Evolutionary conservation across 1,140 invertebrate genomes (phyloP).

Genomic region (Drosophila littoralis): DNA sequence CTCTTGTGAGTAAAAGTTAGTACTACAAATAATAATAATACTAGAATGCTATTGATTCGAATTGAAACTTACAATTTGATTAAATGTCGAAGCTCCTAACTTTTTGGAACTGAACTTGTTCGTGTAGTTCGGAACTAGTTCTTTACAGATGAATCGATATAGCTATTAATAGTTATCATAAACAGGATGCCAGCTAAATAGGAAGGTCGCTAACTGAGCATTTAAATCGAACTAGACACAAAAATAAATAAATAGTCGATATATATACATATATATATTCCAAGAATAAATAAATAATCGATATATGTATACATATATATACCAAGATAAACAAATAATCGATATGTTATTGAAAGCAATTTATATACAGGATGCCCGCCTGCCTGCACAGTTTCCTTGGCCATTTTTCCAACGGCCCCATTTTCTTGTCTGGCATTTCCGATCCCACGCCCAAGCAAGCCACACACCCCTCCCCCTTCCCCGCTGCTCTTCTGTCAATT

Average conservation of each 20-base stretch:
- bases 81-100: too few relatives aligned
- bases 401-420: slow-evolving; percentile 19
- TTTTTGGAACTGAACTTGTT: too few relatives aligned
- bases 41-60: too few relatives aligned
- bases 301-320: background rate
- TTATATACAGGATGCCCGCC: slow-evolving; percentile 6
- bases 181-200: too few relatives aligned
- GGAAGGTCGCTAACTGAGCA: too few relatives aligned
- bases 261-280: background rate
- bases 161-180: too few relatives aligned
- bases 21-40: too few relatives aligned
- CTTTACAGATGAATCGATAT: too few relatives aligned
- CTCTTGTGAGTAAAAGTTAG: too few relatives aligned
- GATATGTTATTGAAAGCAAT: slow-evolving; percentile 2
- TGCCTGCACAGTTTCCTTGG: slow-evolving; percentile 6
- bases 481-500: slow-evolving; percentile 5
- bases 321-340: background rate
- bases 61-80: too few relatives aligned
- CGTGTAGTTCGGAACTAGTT: too few relatives aligned
- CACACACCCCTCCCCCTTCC: slow-evolving; percentile 4
- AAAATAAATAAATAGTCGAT: background rate
- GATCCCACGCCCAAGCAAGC: slow-evolving; percentile 64
- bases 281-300: background rate
- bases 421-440: slow-evolving; percentile 64
- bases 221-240: too few relatives aligned